Evolutionary conservation across 2,113 vertebrate species (phyloP), one percentile per base, ranked within the genome.

Genomic region (Grammomys dolichurus): DNA sequence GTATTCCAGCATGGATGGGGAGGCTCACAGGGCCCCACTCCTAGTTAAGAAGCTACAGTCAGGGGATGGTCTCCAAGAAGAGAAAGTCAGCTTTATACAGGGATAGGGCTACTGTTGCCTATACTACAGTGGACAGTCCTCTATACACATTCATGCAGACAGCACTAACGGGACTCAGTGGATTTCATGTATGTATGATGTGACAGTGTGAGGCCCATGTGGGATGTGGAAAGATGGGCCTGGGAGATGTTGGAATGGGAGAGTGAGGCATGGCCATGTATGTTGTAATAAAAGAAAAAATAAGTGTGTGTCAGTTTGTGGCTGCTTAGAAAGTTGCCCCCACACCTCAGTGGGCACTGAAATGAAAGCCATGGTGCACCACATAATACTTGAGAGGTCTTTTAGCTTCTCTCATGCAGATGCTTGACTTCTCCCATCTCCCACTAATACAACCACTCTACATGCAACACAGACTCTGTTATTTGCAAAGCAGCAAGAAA

Each of bases 311-410:
- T 33, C 43, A 58, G 70, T 56, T 76, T 91, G 24, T 80, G 65
- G 16, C 33, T 84, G 67, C 75, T 90, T 85, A 93, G n/a, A 90
- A 95, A 87, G 69, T 51, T 92, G 48, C 54, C 40, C 40, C 31
- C 54, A 77, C 33, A 28, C 76, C 51, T 95, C 85, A 76, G 4
- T 43, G 43, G 51, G 84, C 9, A 73, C 80, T 16, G 1, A 36
- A 80, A 92, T 16, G 31, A 88, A 89, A 94, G 17, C 17, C 73
- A 72, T 0, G 46, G 26, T 73, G 36, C 73, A 89, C n/a, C 90
- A 72, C 11, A 14, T 0, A 95, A 40, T 19, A 93, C 17, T 76
- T 1, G 22, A 24, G 63, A 76, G 58, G 8, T 73, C 43, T 60
- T 40, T 58, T 58, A 56, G 33, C 48, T 17, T 4, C 82, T 86